Evolutionary conservation across 2,113 vertebrate species (phyloP).

Genomic region (Cnemophilus loriae): DNA sequence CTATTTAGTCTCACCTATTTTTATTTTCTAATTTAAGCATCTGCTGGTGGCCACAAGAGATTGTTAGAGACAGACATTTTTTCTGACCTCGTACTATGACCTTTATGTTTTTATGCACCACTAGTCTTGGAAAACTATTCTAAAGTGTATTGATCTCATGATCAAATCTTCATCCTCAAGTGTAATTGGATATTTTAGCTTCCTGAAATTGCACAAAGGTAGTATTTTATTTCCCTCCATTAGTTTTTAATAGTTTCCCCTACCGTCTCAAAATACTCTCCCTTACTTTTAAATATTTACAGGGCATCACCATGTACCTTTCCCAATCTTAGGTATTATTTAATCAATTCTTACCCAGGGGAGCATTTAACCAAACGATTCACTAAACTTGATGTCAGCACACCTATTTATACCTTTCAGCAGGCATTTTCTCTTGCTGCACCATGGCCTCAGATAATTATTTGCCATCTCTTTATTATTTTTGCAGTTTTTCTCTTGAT

Average conservation of each 20-base stretch:
- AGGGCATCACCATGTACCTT: background rate
- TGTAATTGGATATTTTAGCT: constrained; percentile 1
- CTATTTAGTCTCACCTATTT: background rate
- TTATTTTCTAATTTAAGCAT: background rate
- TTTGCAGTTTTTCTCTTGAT: background rate
- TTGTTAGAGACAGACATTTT: background rate
- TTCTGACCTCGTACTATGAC: background rate
- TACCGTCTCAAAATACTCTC: background rate
- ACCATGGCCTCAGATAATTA: background rate
- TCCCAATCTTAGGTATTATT: background rate
- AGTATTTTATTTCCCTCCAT: constrained; percentile 1
- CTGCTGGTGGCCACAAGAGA: background rate
- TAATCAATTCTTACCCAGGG: background rate
- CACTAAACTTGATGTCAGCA: background rate
- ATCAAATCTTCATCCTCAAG: background rate
- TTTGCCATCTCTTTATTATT: background rate
- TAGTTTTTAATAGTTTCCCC: background rate
- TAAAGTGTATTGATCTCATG: constrained; percentile 5
- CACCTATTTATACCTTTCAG: background rate
- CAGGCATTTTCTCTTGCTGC: background rate
- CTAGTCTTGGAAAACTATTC: background rate
- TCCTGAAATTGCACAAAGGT: background rate
- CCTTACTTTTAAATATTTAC: background rate
- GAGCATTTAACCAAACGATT: background rate
- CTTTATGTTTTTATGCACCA: background rate